phyloP scores from a whole-genome alignment of 2,113 vertebrate genomes.

The Macaca fascicularis region T2T-MFA8v1.1 NC_088378.1:28902001-28902500 shows the following conservation, averaged over 20 bases:
- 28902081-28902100: background rate
- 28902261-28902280: background rate
- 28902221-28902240: background rate
- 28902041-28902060: background rate
- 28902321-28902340: conserved; percentile 29
- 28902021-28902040: background rate
- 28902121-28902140: conserved; percentile 46
- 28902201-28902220: conserved; percentile 76
- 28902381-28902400: conserved; percentile 87
- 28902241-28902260: background rate
- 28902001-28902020: conserved; percentile 35
- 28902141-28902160: conserved; percentile 60
- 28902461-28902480: conserved; percentile 90
- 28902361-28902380: conserved; percentile 82
- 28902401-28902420: conserved; percentile 85
- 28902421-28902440: conserved; percentile 70
- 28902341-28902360: conserved; percentile 77
- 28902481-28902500: conserved; percentile 93
- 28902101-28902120: background rate
- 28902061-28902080: conserved; percentile 36
- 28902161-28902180: conserved; percentile 90
- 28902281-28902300: conserved; percentile 46
- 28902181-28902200: conserved; percentile 88
- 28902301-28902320: conserved; percentile 56
- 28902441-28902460: conserved; percentile 82